Conservation (phyloP, 2,797 vertebrate genomes). For the Semotilus atromaculatus region DNA sequence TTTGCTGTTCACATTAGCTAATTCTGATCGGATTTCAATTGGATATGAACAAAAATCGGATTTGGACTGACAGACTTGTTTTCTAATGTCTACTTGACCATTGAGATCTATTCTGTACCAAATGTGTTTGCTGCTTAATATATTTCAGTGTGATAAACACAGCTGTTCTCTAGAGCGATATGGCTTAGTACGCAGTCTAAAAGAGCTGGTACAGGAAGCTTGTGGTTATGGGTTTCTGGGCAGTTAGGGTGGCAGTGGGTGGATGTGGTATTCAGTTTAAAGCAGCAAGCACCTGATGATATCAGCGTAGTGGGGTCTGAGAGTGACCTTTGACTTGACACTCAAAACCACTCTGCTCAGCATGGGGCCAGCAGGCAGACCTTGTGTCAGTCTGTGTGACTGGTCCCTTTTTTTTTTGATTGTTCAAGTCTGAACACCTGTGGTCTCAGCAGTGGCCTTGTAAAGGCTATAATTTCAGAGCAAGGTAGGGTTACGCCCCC, state of each 20-base stretch:
- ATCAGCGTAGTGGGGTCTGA: constrained; percentile 23
- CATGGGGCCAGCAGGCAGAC: constrained; percentile 38
- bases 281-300: constrained; percentile 18
- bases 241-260: neutral
- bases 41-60: no score
- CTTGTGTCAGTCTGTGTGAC: constrained; percentile 49
- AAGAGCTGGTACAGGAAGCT: constrained; percentile 42
- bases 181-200: constrained; percentile 7
- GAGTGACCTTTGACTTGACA: constrained; percentile 47
- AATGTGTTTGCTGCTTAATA: constrained; percentile 7
- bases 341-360: constrained; percentile 39
- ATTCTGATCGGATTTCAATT: no score
- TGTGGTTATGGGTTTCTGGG: neutral
- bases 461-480: constrained; percentile 62
- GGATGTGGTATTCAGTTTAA: constrained; percentile 40
- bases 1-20: no score
- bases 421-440: constrained; percentile 57
- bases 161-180: constrained; percentile 38
- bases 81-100: neutral
- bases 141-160: constrained; percentile 20
- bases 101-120: neutral
- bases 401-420: constrained; percentile 48
- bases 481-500: constrained; percentile 54
- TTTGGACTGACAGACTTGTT: neutral
- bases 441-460: constrained; percentile 53